Evolutionary conservation across 2,888 invertebrate species (phyloP), one percentile per base, ranked within the genome.

Genomic region (Caenorhabditis sulstoni): DNA sequence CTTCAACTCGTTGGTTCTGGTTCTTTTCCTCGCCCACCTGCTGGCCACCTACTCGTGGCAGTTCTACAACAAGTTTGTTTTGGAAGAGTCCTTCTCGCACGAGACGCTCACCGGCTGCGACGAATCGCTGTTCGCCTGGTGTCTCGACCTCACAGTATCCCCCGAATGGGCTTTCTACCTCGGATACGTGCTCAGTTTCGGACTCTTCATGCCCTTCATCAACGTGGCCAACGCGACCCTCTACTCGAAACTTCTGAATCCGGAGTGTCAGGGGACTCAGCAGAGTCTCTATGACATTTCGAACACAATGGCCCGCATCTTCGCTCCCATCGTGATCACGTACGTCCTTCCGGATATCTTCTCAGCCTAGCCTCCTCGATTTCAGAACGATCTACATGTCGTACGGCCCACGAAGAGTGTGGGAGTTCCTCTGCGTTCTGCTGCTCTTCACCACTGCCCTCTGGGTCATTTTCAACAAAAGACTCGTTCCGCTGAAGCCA

Each of bases 261-360:
- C 79, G 29, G 62, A 79, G 23, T 41, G 61, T 16, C 79, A 73
- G 50, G 79, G 79, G 62, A 73, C 79, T 3, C 62, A 73, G 35
- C 79, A 79, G 50, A 73, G 73, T 68, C 62, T 79, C 8, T 79
- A 73, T 57, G 79, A 79, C 35, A 79, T 79, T 44, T 79, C 79
- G 0, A 73, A 73, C 58, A 79, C 79, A 1, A 68, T 52, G 16
- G 73, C 79, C 23, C 37, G 79, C 44, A 79, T 79, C 8, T 67
- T 73, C 9, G 79, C 79, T 11, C 79, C 79, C 3, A 47, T 73
- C 52, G 20, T 79, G 3, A 67, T 79, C 12, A 73, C 67, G 73
- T 73, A 52, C 62, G 66, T 53, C 14, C 1, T 11, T 8, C 5
- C n/a, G 3, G 16, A 14, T 18, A 1, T 3, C 7, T 20, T 61